A percentile compares a stretch with the other conserved stretches of the same genome.
Evolutionary conservation across 2,113 vertebrate species (phyloP).

Genomic region (Lophius piscatorius): DNA sequence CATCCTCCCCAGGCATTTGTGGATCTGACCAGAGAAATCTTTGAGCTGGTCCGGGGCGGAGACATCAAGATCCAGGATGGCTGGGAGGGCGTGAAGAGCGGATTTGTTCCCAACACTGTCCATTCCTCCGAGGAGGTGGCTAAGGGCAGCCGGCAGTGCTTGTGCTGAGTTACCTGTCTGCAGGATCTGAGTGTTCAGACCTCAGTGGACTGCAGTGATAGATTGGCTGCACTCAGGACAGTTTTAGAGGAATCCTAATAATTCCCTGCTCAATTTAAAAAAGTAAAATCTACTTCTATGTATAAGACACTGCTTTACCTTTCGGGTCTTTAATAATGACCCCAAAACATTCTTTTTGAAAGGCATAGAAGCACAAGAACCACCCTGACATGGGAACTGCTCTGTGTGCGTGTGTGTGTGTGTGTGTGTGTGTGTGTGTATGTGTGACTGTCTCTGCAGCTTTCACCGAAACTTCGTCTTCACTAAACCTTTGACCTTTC

Average conservation of each 20-base stretch:
- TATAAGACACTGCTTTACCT: constrained; percentile 18
- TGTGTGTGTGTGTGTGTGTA: constrained; percentile 32
- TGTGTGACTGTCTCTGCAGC: constrained; percentile 22
- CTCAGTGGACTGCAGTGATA: no score
- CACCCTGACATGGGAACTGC: constrained; percentile 18
- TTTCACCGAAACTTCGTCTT: constrained; percentile 7
- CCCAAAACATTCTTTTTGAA: neutral
- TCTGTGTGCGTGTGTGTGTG: constrained; percentile 46
- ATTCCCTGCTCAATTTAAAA: constrained; percentile 11
- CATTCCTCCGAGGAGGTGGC: constrained; percentile 95
- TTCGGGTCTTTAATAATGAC: neutral
- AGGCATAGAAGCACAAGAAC: constrained; percentile 56
- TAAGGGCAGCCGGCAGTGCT: constrained; percentile 90
- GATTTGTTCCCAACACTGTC: constrained; percentile 94
- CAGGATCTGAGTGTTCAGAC: neutral
- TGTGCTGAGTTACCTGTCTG: constrained; percentile 82
- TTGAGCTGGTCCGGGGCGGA: constrained; percentile 92
- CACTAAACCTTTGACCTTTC: constrained; percentile 41
- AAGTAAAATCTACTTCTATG: constrained; percentile 15
- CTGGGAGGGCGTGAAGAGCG: constrained; percentile 98
- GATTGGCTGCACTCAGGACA: constrained; percentile 20
- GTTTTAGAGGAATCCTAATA: constrained; percentile 4
- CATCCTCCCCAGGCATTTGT: constrained; percentile 82
- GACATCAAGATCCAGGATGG: constrained; percentile 97
- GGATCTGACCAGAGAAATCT: constrained; percentile 94